Base-by-base conservation (phyloP, 2,113 vertebrate species). In the Dascyllus trimaculatus region DNA sequence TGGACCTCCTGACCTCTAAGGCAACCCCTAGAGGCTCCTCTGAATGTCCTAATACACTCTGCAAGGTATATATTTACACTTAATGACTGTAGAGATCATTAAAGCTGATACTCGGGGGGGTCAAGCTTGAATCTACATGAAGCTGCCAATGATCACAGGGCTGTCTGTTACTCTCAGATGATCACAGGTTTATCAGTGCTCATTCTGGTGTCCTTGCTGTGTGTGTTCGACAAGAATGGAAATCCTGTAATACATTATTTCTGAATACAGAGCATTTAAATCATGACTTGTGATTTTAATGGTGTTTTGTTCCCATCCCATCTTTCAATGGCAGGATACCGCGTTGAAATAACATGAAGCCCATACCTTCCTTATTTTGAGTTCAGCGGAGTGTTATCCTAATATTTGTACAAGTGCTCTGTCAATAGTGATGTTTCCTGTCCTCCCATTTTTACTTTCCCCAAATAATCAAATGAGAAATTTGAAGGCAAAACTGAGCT, bases 261-360 rank as follows among this genome's bases (percentile, higher is more conserved):
- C 35, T 1, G 11, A 63, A 49, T 46, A 26, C 46, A 22, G 48
- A 14, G 26, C 43, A 75, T 65, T 56, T 45, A 59, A 80, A 71
- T 62, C 5, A 18, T 35, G 46, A 49, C 29, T 65, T 56, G 17
- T 62, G 63, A 82, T 26, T 72, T 57, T 32, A 21, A 24, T 58
- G 46, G 57, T 65, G 78, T 70, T 78, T 22, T 61, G 64, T 52
- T 52, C 59, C 62, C n/a, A 49, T 72, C 67, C 58, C 40, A 62
- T 57, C 46, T 71, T 83, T 91, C 89, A 93, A 93, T 91, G 77
- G 81, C 87, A 93, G 94, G 94, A 94, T 91, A 85, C 80, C 24
- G 57, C 53, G 76, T 72, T 82, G 73, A 43, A 82, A 88, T 52
- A 91, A 91, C 85, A 92, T 45, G 21, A 63, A 63, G 85, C 69